Conservation (phyloP, 2,888 invertebrate species). For the Chorisops tibialis region DNA sequence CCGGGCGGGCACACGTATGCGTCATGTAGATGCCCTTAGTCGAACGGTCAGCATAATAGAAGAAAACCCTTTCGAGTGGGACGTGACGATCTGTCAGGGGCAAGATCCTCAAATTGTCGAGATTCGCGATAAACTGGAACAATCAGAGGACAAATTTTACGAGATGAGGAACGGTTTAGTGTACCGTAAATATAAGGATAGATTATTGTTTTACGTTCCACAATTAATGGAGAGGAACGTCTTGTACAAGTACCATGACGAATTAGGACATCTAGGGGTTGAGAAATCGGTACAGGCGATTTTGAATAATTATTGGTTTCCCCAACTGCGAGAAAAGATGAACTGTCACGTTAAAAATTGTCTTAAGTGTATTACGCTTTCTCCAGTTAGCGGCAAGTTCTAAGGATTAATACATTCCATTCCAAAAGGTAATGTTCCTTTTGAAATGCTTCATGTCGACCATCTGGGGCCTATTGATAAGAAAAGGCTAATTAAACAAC, state of each 20-base stretch:
- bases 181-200: slow-evolving; percentile 23
- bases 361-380: not conserved
- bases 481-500: not conserved
- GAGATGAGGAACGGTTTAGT: slow-evolving; percentile 28
- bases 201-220: slow-evolving; percentile 32
- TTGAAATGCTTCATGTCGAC: not conserved
- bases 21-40: no score
- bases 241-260: no score
- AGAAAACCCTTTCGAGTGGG: not conserved
- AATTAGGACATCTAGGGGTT: no score
- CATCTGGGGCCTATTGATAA: not conserved
- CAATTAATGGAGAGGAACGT: slow-evolving; percentile 36
- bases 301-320: not conserved
- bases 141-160: slow-evolving; percentile 24
- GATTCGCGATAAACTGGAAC: slow-evolving; percentile 33
- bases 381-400: not conserved
- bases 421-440: not conserved
- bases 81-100: slow-evolving; percentile 23
- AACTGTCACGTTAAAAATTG: not conserved
- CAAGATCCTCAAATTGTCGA: slow-evolving; percentile 34
- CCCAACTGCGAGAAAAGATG: not conserved
- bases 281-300: no score
- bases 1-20: no score
- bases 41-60: no score
- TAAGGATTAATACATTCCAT: slow-evolving; percentile 13